Evolutionary conservation across 2,797 vertebrate species (phyloP).

Genomic region (Nyctalus aviator): DNA sequence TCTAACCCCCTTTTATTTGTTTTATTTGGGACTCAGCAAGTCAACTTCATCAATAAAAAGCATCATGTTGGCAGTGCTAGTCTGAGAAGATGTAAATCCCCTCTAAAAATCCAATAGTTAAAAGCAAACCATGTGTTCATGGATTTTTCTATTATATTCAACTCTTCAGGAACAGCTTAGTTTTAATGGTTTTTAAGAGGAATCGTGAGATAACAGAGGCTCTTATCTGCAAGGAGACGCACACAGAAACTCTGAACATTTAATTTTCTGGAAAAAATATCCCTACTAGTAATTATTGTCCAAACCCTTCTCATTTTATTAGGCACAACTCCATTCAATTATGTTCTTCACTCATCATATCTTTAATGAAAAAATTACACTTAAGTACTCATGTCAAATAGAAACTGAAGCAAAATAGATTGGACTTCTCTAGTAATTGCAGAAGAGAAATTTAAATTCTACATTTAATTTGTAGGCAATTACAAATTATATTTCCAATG

Average conservation of each 20-base stretch:
- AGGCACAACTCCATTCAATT: slow-evolving; percentile 64
- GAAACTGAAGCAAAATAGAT: slow-evolving; percentile 75
- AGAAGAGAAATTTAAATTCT: slow-evolving; percentile 69
- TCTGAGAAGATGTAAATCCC: not conserved
- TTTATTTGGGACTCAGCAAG: not conserved
- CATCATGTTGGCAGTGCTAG: not conserved
- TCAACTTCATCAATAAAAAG: not conserved
- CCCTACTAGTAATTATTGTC: slow-evolving; percentile 58
- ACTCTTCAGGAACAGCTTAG: not conserved
- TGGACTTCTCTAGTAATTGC: slow-evolving; percentile 67
- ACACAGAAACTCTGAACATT: slow-evolving; percentile 40
- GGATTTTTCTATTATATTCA: not conserved
- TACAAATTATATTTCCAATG: slow-evolving; percentile 68
- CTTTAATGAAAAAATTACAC: slow-evolving; percentile 76
- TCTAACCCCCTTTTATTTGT: not conserved
- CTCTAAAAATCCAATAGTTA: not conserved
- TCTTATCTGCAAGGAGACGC: not conserved
- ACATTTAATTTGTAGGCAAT: slow-evolving; percentile 74
- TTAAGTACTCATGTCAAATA: slow-evolving; percentile 79
- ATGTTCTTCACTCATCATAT: slow-evolving; percentile 68
- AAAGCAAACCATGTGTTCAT: not conserved
- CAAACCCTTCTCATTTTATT: slow-evolving; percentile 71
- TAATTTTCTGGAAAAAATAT: slow-evolving; percentile 54
- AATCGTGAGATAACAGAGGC: not conserved
- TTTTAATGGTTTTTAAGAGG: slow-evolving; percentile 27